A percentile compares a stretch with the other conserved stretches of the same genome.
phyloP scores from a whole-genome alignment of 2,113 vertebrate species.

The Muntiacus muntjak region DNA sequence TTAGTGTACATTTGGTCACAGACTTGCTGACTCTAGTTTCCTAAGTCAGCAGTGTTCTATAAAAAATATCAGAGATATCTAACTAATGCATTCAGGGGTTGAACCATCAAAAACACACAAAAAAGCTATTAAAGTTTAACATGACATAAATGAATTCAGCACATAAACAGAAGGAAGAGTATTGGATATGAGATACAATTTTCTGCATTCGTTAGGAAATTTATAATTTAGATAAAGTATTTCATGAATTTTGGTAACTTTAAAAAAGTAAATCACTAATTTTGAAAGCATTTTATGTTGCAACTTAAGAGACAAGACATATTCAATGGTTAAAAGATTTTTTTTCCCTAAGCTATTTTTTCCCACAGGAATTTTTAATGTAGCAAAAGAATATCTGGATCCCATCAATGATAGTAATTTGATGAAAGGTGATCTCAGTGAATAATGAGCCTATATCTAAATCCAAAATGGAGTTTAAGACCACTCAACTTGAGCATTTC shows the following conservation, averaged over 20 bases:
- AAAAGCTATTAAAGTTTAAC: neutral
- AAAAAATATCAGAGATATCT: neutral
- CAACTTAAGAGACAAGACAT: neutral
- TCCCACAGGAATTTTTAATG: neutral
- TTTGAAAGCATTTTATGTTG: neutral
- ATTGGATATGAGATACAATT: neutral
- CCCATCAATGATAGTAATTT: neutral
- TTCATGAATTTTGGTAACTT: neutral
- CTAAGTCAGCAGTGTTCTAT: neutral
- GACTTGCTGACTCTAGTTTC: neutral
- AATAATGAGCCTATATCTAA: neutral
- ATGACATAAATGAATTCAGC: neutral
- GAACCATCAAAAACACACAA: neutral
- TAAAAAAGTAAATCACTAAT: neutral
- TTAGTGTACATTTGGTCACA: neutral
- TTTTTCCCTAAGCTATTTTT: neutral
- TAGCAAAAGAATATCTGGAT: neutral
- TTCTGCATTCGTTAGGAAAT: neutral
- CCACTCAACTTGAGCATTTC: neutral
- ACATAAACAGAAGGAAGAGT: neutral
- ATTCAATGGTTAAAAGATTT: neutral
- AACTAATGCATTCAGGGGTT: neutral
- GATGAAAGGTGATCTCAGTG: neutral
- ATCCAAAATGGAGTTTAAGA: neutral
- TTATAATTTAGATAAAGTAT: neutral